These are phyloP conservation scores for Acronicta psi DNA, from an alignment of 2,888 invertebrate species.

Conservation along the genomic window DNA sequence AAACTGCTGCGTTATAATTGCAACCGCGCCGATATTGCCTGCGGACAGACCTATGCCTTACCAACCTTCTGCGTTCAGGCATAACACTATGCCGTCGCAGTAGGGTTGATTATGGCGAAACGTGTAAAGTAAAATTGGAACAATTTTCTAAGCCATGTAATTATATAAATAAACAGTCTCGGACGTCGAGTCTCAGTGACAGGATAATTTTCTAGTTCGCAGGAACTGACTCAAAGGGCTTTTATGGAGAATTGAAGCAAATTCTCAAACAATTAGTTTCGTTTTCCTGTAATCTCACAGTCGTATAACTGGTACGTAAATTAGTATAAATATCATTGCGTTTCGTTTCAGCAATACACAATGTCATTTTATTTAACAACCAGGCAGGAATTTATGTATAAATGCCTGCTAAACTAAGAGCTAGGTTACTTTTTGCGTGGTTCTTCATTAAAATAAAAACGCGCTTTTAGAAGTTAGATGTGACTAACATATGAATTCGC, in stretches of 20 bases:
- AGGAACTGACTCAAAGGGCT: conserved; percentile 34
- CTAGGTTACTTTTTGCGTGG: too few species aligned
- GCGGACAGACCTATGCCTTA: conserved; percentile 23
- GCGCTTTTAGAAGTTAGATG: too few species aligned
- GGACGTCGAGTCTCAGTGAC: conserved; percentile 42
- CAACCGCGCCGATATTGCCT: conserved; percentile 37
- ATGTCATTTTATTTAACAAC: too few species aligned
- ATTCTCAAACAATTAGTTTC: conserved; percentile 39
- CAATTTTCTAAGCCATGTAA: conserved; percentile 55
- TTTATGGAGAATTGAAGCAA: conserved; percentile 14
- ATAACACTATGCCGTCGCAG: neutral
- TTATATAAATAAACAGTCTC: conserved; percentile 63
- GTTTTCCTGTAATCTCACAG: conserved; percentile 36
- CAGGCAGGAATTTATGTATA: too few species aligned
- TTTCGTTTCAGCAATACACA: too few species aligned
- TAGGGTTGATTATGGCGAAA: conserved; percentile 11
- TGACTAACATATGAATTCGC: too few species aligned
- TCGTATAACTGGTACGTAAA: neutral
- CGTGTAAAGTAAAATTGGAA: conserved; percentile 6
- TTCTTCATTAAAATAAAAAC: too few species aligned
- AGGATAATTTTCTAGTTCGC: conserved; percentile 52
- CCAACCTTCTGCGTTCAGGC: neutral
- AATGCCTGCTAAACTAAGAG: too few species aligned
- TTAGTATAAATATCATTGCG: neutral
- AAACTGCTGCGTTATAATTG: conserved; percentile 51